phyloP scores from a whole-genome alignment of 2,888 invertebrate genomes.

The Drepanosiphum platanoidis region DNA sequence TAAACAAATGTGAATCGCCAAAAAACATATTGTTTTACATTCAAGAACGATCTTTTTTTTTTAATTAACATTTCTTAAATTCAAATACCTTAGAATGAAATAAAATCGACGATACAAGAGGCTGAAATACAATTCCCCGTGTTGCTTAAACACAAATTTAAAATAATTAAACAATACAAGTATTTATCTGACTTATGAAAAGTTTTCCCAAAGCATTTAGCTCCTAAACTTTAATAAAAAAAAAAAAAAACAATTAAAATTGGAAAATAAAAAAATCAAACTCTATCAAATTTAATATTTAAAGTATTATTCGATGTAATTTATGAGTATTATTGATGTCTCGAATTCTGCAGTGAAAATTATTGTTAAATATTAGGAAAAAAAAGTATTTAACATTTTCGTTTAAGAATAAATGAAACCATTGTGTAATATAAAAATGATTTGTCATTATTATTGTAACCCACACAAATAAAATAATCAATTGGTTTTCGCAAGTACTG shows the following conservation, averaged over 20 bases:
- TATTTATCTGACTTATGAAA: neutral
- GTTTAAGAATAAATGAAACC: neutral
- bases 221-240: too few relatives aligned
- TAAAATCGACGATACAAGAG: neutral
- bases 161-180: neutral
- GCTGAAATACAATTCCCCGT: neutral
- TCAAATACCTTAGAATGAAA: neutral
- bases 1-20: neutral
- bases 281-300: too few relatives aligned
- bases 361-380: neutral
- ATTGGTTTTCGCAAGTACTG: neutral
- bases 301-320: neutral
- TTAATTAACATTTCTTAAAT: neutral
- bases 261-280: too few relatives aligned
- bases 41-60: neutral
- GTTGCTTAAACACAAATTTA: neutral
- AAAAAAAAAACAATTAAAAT: neutral
- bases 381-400: neutral
- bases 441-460: neutral
- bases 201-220: neutral
- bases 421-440: neutral
- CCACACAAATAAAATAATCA: neutral
- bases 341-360: neutral
- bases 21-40: neutral
- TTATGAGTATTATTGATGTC: neutral